Base-by-base conservation (phyloP, 2,113 vertebrate genomes). In the Sitta europaea region DNA sequence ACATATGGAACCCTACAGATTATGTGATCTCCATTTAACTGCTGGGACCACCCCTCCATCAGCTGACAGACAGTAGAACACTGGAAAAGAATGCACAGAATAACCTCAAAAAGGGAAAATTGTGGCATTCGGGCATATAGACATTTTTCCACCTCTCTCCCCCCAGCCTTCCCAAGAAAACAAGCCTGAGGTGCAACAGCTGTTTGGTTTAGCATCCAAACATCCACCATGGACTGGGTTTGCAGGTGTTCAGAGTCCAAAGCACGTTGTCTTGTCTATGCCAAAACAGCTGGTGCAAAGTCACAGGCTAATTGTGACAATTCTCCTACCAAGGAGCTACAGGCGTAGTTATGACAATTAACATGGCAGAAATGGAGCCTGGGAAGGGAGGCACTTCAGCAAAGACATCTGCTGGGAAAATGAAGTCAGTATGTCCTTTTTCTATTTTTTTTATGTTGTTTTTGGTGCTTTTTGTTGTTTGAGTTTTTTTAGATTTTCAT, bases 201-300 rank as follows among this genome's bases (percentile, higher is more conserved):
- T 96, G 90, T 85, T 90, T 73, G 76, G 17, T 94, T 86, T 22
- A 82, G 50, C 82, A 92, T 93, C 42, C 90, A 88, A 87, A 78
- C 54, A 88, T 86, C 72, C 78, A 77, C 85, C 85, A 74, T 7
- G 90, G 35, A 25, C 31, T 55, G 77, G 47, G 62, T 67, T 84
- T 97, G 95, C 96, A 97, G 96, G 96, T 97, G 96, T 77, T 90
- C 4, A 2, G 77, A 61, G 80, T 58, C 86, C 83, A 85, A 73
- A 90, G 73, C 86, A 51, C 20, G 9, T 38, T 40, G 81, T 48
- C 29, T 81, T 5, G 2, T 50, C 70, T 29, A 6, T 65, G 88
- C 93, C 91, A 96, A 91, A 86, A n/a, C 97, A 97, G 94, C 90
- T 95, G 96, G 67, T 86, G 42, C 2, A 38, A 93, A 95, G 90